Evolutionary conservation across 2,888 invertebrate species (phyloP).

Genomic region (Argynnis bischoffii): DNA sequence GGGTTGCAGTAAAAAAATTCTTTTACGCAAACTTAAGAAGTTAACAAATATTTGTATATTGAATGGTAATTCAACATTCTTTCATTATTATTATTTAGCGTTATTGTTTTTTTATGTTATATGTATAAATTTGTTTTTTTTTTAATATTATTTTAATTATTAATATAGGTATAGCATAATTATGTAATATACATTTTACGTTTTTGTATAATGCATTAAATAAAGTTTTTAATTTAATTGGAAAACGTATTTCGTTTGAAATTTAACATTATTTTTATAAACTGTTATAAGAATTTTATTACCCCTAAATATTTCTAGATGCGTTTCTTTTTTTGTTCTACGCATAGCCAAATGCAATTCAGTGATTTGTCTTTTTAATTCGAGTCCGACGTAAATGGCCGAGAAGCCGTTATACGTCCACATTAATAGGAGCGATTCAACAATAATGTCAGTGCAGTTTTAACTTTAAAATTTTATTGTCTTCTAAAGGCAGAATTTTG

Average conservation of each 20-base stretch:
- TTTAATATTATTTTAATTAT: too few species aligned
- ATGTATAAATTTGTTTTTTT: too few species aligned
- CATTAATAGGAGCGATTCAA: slow-evolving; percentile 38
- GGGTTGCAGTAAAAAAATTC: slow-evolving; percentile 3
- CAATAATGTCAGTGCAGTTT: slow-evolving; percentile 39
- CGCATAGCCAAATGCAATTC: slow-evolving; percentile 20
- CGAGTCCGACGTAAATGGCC: slow-evolving; percentile 25
- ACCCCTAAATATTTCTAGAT: background rate
- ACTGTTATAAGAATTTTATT: background rate
- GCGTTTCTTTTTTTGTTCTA: slow-evolving; percentile 9
- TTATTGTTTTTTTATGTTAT: too few species aligned
- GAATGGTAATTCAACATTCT: too few species aligned
- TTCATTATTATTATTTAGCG: too few species aligned
- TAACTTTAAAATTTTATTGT: slow-evolving; percentile 67
- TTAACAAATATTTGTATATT: too few species aligned
- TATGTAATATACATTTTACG: too few species aligned
- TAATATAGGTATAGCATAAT: too few species aligned
- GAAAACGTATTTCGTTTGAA: too few species aligned
- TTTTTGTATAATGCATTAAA: too few species aligned
- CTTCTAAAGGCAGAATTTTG: slow-evolving; percentile 60
- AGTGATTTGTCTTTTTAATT: slow-evolving; percentile 28
- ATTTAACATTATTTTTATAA: background rate
- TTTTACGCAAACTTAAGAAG: background rate
- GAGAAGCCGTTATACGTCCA: slow-evolving; percentile 33
- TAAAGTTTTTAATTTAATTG: too few species aligned